These are phyloP conservation scores for Drosophila sproati DNA, from an alignment of 1,140 invertebrate genomes.

Conservation along the genomic window DNA sequence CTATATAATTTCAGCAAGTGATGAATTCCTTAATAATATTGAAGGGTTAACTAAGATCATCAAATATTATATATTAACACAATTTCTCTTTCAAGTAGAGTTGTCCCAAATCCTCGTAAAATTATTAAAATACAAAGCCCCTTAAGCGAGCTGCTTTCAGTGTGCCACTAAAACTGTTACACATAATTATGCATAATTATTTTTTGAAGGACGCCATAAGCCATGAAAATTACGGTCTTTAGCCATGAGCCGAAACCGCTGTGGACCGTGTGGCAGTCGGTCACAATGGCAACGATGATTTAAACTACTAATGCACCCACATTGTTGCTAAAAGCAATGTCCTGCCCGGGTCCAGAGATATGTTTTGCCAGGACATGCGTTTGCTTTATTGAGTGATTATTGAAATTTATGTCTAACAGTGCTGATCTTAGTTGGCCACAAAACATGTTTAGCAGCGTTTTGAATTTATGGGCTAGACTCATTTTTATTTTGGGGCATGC, in stretches of 20 bases:
- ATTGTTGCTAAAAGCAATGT: conserved; percentile 35
- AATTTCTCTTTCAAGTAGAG: not conserved
- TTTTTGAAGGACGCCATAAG: conserved; percentile 45
- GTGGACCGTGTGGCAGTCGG: conserved; percentile 14
- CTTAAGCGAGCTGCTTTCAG: not conserved
- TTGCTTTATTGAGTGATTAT: conserved; percentile 70
- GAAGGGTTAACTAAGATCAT: not conserved
- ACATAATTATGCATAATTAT: conserved; percentile 46
- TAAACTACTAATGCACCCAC: conserved; percentile 54
- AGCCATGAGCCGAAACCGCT: conserved; percentile 29
- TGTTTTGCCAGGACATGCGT: not conserved
- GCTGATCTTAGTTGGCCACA: conserved; percentile 46
- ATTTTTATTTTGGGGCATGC: conserved; percentile 49
- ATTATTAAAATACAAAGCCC: not conserved
- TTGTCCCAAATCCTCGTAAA: conserved; percentile 1
- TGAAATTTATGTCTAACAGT: conserved; percentile 64
- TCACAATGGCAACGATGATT: conserved; percentile 40
- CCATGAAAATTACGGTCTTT: conserved; percentile 38
- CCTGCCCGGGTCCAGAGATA: not conserved
- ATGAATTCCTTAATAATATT: not conserved
- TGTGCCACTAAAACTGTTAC: conserved; percentile 20
- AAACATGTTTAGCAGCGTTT: conserved; percentile 41
- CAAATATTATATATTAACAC: not conserved
- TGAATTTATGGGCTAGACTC: conserved; percentile 60
- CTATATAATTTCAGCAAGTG: no score